These are phyloP conservation scores for Lasioglossum malachurum DNA, from an alignment of 2,888 invertebrate species.

Conservation along the genomic window DNA sequence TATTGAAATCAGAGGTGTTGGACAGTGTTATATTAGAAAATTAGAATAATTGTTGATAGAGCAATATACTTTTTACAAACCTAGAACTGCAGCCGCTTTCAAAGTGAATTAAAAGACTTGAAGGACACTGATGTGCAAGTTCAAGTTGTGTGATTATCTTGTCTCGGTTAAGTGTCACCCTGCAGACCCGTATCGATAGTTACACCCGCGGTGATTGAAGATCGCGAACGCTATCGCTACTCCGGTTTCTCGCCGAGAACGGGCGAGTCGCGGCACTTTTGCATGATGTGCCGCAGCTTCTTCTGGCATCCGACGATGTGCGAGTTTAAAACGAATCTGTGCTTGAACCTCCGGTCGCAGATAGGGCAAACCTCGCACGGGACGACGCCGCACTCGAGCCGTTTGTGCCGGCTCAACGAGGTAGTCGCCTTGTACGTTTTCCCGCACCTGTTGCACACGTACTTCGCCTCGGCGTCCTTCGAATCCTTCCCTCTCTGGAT, in stretches of 20 bases:
- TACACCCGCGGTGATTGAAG: background rate
- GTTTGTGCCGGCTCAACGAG: constrained; percentile 84
- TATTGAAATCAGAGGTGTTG: no score
- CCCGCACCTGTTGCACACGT: constrained; percentile 82
- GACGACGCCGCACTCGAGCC: constrained; percentile 84
- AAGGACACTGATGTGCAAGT: no score
- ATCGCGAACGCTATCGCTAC: constrained; percentile 5
- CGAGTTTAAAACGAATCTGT: constrained; percentile 83
- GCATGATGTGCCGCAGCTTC: constrained; percentile 70
- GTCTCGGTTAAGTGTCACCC: background rate
- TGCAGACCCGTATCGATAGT: background rate
- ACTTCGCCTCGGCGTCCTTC: constrained; percentile 65
- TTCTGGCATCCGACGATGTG: constrained; percentile 80
- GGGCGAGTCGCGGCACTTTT: constrained; percentile 67
- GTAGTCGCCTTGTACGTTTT: constrained; percentile 83
- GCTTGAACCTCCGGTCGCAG: constrained; percentile 84
- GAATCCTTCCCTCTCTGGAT: constrained; percentile 28
- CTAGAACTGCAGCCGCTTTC: no score
- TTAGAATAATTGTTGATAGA: no score
- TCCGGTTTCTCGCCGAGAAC: constrained; percentile 36
- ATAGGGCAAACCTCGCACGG: constrained; percentile 84
- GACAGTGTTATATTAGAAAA: no score
- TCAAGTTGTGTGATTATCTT: no score
- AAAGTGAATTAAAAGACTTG: no score
- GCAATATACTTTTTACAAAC: no score